Conservation (phyloP, 2,797 vertebrate species). For the Myripristis murdjan region DNA sequence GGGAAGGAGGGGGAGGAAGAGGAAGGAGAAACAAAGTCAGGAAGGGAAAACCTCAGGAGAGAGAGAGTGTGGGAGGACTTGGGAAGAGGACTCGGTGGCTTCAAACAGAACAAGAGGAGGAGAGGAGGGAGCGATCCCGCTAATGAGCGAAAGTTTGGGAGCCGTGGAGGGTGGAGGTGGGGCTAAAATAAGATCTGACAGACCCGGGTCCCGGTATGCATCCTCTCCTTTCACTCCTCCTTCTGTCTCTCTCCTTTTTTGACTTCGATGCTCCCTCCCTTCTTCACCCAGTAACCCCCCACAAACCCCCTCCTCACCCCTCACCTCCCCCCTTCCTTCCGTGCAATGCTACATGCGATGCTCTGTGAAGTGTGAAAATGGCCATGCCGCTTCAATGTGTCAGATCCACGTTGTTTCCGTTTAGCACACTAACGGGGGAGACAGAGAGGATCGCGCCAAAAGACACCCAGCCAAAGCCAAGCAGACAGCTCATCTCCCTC, state of each 20-base stretch:
- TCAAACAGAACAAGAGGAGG: constrained; percentile 44
- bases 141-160: constrained; percentile 71
- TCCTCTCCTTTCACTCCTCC: constrained; percentile 22
- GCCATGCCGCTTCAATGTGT: constrained; percentile 41
- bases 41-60: constrained; percentile 71
- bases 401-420: constrained; percentile 49
- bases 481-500: neutral
- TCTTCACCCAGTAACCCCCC: constrained; percentile 3
- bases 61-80: constrained; percentile 73
- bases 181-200: constrained; percentile 52
- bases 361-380: constrained; percentile 61
- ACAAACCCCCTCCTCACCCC: neutral
- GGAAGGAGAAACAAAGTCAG: constrained; percentile 74
- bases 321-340: neutral
- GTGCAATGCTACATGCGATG: constrained; percentile 35
- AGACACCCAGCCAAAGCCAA: neutral
- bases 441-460: constrained; percentile 3
- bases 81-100: constrained; percentile 65
- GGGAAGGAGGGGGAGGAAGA: constrained; percentile 63
- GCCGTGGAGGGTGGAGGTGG: constrained; percentile 12
- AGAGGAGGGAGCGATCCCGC: constrained; percentile 33
- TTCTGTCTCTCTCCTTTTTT: constrained; percentile 9
- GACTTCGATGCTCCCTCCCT: too few species aligned
- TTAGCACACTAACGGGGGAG: constrained; percentile 6
- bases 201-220: constrained; percentile 46